phyloP scores from a whole-genome alignment of 2,797 vertebrate species.

The Sarcophilus harrisii region DNA sequence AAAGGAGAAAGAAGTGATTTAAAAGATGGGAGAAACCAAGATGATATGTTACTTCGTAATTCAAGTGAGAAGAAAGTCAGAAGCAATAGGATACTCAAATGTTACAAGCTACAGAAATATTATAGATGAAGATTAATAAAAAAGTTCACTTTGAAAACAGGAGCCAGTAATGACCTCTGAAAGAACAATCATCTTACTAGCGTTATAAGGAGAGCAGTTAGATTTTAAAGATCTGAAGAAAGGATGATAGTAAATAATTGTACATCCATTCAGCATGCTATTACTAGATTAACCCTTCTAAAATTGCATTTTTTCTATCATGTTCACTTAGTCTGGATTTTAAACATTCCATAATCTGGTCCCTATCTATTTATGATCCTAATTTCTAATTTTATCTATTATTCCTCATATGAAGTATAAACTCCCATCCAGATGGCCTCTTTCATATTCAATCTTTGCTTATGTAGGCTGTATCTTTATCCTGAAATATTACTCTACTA shows the following conservation, averaged over 20 bases:
- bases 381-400: conserved; percentile 1
- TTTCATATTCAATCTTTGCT: not conserved
- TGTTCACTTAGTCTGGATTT: not conserved
- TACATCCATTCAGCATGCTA: not conserved
- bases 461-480: conserved; percentile 25
- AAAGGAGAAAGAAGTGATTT: not conserved
- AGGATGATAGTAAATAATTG: not conserved
- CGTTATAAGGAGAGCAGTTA: not conserved
- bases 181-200: not conserved
- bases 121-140: not conserved
- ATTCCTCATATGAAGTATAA: conserved; percentile 15
- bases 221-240: not conserved
- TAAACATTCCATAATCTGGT: conserved; percentile 26
- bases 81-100: not conserved
- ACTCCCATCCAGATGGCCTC: not conserved
- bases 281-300: not conserved
- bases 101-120: not conserved
- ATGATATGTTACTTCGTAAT: not conserved
- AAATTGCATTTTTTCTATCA: not conserved
- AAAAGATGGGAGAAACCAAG: not conserved
- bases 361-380: not conserved
- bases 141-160: not conserved
- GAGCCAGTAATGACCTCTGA: not conserved
- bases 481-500: no score
- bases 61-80: not conserved